These are phyloP conservation scores for Cephalopachus bancanus DNA, from an alignment of 2,797 vertebrate genomes.

Conservation along the genomic window DNA sequence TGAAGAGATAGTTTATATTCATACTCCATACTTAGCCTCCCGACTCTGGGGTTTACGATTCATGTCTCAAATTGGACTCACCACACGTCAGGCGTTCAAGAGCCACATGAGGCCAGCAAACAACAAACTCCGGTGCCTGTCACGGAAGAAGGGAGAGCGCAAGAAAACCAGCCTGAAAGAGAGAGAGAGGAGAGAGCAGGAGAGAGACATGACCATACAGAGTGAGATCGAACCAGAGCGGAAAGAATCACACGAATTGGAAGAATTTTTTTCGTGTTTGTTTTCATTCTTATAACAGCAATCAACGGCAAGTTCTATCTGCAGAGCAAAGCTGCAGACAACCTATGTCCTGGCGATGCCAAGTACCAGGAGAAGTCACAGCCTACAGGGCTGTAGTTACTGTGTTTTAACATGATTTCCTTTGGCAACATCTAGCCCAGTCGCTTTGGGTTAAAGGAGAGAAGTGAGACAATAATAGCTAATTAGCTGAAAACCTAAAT, in stretches of 20 bases:
- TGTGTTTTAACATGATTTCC: neutral
- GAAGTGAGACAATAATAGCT: neutral
- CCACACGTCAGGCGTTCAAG: neutral
- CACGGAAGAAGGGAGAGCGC: neutral
- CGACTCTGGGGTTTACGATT: neutral
- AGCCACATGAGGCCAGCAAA: neutral
- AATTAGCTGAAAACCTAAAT: slow-evolving; percentile 36
- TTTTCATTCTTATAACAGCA: neutral
- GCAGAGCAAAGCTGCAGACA: neutral
- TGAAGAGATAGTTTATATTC: slow-evolving; percentile 25
- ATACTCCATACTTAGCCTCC: neutral
- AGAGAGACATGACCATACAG: neutral
- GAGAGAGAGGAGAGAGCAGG: neutral
- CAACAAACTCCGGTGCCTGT: neutral
- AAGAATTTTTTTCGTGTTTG: neutral
- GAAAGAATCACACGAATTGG: neutral
- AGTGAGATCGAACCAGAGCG: neutral
- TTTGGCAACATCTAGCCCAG: neutral
- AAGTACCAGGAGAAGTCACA: neutral
- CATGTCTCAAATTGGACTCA: neutral
- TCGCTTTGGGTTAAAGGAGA: neutral
- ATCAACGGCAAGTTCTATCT: slow-evolving; percentile 41
- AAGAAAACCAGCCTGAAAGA: neutral
- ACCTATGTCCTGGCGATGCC: neutral
- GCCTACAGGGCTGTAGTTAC: neutral